Evolutionary conservation across 2,113 vertebrate genomes (phyloP).

Genomic region (Planiliza haematocheilus): DNA sequence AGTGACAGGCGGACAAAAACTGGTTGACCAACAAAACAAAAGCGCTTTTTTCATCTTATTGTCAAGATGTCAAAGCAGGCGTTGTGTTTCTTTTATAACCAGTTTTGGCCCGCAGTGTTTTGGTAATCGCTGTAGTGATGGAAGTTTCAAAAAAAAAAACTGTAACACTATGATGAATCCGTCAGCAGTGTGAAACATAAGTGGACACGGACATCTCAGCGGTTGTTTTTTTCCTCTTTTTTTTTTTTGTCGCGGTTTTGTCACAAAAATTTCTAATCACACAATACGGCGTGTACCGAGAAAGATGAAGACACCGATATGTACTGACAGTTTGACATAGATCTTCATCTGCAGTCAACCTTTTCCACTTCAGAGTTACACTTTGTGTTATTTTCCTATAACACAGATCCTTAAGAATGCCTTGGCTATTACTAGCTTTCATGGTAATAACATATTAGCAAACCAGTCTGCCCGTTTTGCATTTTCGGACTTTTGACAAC

Average conservation of each 20-base stretch:
- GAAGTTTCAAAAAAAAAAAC: background rate
- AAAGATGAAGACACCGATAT: too few relatives aligned
- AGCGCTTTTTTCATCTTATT: background rate
- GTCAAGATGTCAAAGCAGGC: background rate
- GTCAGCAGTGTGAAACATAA: background rate
- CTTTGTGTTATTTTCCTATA: background rate
- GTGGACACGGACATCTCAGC: background rate
- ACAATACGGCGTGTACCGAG: too few relatives aligned
- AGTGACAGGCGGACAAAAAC: too few relatives aligned
- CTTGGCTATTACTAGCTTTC: background rate
- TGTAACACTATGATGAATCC: background rate
- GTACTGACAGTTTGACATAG: too few relatives aligned
- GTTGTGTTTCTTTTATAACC: background rate
- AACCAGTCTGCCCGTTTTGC: too few relatives aligned
- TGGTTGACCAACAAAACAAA: background rate
- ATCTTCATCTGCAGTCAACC: background rate
- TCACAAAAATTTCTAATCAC: background rate
- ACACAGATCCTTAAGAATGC: slow-evolving; percentile 5
- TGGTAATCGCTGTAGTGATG: background rate
- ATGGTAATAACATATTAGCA: too few relatives aligned
- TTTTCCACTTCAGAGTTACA: background rate
- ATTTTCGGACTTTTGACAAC: slow-evolving; percentile 17
- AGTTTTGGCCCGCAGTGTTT: background rate
- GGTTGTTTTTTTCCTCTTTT: too few relatives aligned
- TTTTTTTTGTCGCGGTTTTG: background rate